Base-by-base conservation (phyloP, 2,888 invertebrate species). In the Listrodromus nycthemerus region DNA sequence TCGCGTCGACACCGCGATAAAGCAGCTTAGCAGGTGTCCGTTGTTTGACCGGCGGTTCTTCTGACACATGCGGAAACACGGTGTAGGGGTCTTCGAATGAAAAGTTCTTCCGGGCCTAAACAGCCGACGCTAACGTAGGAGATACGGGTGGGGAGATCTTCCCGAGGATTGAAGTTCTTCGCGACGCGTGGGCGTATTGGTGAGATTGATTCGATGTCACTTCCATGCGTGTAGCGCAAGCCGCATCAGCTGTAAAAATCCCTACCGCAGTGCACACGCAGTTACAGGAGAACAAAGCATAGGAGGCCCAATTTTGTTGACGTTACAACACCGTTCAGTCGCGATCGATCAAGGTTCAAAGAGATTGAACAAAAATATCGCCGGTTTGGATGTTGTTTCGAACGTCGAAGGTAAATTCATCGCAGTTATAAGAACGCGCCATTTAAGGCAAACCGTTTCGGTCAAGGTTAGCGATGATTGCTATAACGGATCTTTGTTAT, bases 11-110 rank as follows among this genome's bases (percentile, higher is more conserved):
- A 81, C 79, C 84, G 85, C 86, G 80, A 76, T 80, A 86, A 83
- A 85, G 82, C 84, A 82, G 85, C 87, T 90, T 90, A 91, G 90
- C 92, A 91, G 91, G 90, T 91, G 92, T 91, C 90, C 86, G 88
- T 89, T 85, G 87, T 89, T 89, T 87, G 88, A 89, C 91, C 91
- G 91, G 89, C 87, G 87, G 85, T 77, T 83, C 78, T 76, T 83
- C 85, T 85, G 87, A 87, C 88, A 87, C 87, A 88, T 87, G 41
- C 41, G 87, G 83, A 86, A 77, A 10, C 45, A 61, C 27, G 16
- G 30, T 61, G 30, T 6, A n/a, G 16, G 24, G 3, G 61, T 8
- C 16, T 16, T 16, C 10, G 27, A 61, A 8, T n/a, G 16, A 30
- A 55, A 55, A 55, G 55, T 55, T 55, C 10, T 24, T 55, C 2